Percentiles rank a stretch among this genome's conserved stretches.
phyloP scores from a whole-genome alignment of 2,797 vertebrate genomes.

The Notamacropus eugenii region DNA sequence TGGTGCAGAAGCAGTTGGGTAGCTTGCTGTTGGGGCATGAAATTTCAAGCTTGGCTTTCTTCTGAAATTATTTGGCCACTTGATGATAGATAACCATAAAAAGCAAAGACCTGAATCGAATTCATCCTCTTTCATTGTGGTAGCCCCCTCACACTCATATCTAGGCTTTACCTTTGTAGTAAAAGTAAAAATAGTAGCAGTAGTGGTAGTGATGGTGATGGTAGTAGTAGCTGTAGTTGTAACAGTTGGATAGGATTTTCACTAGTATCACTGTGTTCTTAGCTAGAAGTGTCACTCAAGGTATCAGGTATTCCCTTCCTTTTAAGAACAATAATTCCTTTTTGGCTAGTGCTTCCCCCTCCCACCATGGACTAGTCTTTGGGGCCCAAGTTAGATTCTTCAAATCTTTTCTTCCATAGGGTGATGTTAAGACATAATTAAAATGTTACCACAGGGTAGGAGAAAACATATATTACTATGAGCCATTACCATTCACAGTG shows the following conservation, averaged over 20 bases:
- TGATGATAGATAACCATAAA: too few species aligned
- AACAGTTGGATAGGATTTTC: neutral
- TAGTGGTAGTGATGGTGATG: neutral
- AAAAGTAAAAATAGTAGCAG: neutral
- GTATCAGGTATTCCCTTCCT: neutral
- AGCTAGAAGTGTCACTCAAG: conserved; percentile 23
- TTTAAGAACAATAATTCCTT: neutral
- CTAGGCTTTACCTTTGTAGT: neutral
- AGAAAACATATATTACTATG: neutral
- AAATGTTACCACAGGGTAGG: neutral
- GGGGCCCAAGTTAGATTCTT: conserved; percentile 17
- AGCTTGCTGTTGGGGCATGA: neutral
- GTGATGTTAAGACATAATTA: neutral
- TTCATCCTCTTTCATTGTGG: neutral
- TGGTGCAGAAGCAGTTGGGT: conserved; percentile 1
- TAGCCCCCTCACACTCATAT: neutral
- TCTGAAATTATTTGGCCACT: neutral
- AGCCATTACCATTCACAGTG: neutral
- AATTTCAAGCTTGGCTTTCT: neutral
- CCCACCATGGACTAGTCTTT: neutral
- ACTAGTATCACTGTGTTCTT: conserved; percentile 6
- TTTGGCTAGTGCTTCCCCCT: neutral
- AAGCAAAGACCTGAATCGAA: neutral
- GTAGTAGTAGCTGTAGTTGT: neutral
- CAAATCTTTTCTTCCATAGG: neutral